These are phyloP conservation scores for Leptarthrus brevirostris DNA, from an alignment of 2,888 invertebrate species.

Conservation along the genomic window DNA sequence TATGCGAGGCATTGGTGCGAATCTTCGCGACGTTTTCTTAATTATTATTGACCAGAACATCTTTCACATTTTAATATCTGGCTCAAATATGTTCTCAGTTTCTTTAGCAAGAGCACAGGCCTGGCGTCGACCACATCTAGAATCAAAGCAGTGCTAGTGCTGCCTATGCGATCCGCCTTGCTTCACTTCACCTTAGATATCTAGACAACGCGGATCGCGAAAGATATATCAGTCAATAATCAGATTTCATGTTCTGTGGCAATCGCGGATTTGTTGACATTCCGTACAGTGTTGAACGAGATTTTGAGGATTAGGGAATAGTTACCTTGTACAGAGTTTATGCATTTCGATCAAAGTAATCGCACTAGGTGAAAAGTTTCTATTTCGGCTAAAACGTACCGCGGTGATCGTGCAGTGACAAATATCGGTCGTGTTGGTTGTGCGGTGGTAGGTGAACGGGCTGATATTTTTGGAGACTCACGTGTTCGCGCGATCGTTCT, in stretches of 20 bases:
- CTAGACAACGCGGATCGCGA: background rate
- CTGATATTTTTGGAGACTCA: background rate
- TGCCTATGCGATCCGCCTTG: conserved; percentile 3
- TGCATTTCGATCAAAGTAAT: background rate
- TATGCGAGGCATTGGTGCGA: background rate
- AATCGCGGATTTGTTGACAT: background rate
- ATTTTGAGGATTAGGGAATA: too few relatives aligned
- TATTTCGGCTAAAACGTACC: too few relatives aligned
- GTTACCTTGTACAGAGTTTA: too few relatives aligned
- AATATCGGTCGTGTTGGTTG: background rate
- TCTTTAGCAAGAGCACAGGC: background rate
- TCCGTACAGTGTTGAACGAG: too few relatives aligned
- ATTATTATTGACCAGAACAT: background rate
- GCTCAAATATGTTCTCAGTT: background rate
- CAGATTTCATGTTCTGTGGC: conserved; percentile 1
- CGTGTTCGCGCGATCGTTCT: background rate
- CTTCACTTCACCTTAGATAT: conserved; percentile 26
- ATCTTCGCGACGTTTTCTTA: conserved; percentile 13
- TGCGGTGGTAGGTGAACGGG: background rate
- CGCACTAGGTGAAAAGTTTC: too few relatives aligned
- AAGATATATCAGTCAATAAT: background rate
- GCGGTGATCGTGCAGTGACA: background rate
- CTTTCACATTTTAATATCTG: background rate
- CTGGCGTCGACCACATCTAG: background rate
- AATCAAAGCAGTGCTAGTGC: background rate